Base-by-base conservation (phyloP, 1,140 invertebrate species). In the Megalopta genalis region DNA sequence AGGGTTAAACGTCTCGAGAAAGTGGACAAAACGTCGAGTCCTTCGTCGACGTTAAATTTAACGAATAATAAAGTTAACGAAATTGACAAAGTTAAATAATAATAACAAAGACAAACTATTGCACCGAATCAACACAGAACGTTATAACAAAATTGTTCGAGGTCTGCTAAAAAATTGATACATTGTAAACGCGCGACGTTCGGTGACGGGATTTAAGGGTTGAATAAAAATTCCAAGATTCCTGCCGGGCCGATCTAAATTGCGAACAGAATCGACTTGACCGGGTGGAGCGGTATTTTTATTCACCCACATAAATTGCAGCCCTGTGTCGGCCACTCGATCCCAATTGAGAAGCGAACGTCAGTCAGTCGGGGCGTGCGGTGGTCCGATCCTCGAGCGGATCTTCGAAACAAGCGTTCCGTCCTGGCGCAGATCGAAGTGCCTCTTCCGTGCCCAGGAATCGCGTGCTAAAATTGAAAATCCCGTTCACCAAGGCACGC, bases 401-500 rank as follows among this genome's bases (percentile, higher is more conserved):
- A 80, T 80, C 60, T 74, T 67, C 39, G 71, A 42, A 62, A 80
- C 71, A 75, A 62, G 46, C 49, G 71, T 80, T 80, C 71, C 63
- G 23, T 74, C n/a, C 71, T 67, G 39, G 10, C 71, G 52, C 62
- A 52, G 77, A 73, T 67, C 75, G 76, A 76, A 80, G 84, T 68
- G 77, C 62, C 60, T 80, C 77, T 86, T 86, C 66, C 78, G 70
- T 42, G 49, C 7, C 77, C 63, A 39, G 42, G 65, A 60, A 63
- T 52, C 64, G 74, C 70, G 70, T 23, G 85, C 57, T 83, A 69
- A 75, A 83, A 86, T 86, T 83, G 84, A 86, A 86, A 86, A 86
- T 86, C 81, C 80, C 70, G 74, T 85, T 74, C 70, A 77, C 77
- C 77, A 81, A 83, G 60, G 67, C 75, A 83, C 84, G 85, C 85